Evolutionary conservation across 1,140 invertebrate species (phyloP).

Genomic region (Colletes latitarsis): DNA sequence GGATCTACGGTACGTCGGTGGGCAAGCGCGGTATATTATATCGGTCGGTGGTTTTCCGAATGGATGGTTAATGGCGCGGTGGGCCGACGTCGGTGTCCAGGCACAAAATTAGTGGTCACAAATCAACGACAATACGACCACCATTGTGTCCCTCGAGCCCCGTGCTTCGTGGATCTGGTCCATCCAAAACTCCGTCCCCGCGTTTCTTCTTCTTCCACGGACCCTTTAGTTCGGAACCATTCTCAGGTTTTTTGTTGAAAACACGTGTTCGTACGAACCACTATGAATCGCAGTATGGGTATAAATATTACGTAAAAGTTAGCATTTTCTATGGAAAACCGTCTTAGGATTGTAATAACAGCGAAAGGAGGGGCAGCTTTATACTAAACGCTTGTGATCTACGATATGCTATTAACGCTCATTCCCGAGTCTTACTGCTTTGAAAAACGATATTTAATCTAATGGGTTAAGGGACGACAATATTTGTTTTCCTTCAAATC

Average conservation of each 20-base stretch:
- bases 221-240: slow-evolving; percentile 21
- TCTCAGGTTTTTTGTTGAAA: neutral
- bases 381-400: no score
- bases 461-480: no score
- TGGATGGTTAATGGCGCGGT: slow-evolving; percentile 71
- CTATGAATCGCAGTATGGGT: no score
- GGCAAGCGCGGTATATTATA: slow-evolving; percentile 22
- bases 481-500: no score
- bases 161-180: slow-evolving; percentile 24
- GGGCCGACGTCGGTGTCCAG: slow-evolving; percentile 64
- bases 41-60: slow-evolving; percentile 70
- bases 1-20: slow-evolving; percentile 15
- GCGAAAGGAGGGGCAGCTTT: no score
- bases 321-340: no score
- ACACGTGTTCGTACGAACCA: neutral
- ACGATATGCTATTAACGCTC: no score
- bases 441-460: no score
- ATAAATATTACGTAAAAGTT: no score
- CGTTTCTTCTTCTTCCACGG: neutral
- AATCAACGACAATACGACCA: slow-evolving; percentile 73
- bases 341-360: no score
- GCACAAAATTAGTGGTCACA: slow-evolving; percentile 76
- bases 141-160: slow-evolving; percentile 43
- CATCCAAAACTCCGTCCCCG: slow-evolving; percentile 4
- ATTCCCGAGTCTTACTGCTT: no score